Evolutionary conservation across 2,888 invertebrate genomes (phyloP).

Genomic region (Urechis unicinctus): DNA sequence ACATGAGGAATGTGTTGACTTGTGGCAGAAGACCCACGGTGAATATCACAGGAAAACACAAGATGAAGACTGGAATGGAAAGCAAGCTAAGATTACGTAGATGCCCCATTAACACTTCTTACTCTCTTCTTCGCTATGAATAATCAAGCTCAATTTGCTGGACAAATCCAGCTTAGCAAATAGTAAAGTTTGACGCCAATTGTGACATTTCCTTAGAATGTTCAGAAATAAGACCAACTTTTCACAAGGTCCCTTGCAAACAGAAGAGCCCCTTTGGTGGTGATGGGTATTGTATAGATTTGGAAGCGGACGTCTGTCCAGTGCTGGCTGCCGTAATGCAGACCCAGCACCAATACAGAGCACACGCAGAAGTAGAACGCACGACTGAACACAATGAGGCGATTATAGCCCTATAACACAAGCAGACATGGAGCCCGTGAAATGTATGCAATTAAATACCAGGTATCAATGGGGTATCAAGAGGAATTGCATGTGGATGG

Average conservation of each 20-base stretch:
- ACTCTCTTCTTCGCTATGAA: too few relatives aligned
- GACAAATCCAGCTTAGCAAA: too few relatives aligned
- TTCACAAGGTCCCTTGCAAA: constrained; percentile 69
- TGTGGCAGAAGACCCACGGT: constrained; percentile 92
- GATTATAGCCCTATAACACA: constrained; percentile 71
- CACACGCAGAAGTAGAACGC: constrained; percentile 89
- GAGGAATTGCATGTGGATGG: not conserved
- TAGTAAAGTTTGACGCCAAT: not conserved
- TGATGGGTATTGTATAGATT: constrained; percentile 53
- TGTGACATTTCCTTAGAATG: not conserved
- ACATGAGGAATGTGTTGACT: constrained; percentile 93
- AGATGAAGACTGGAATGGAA: constrained; percentile 59
- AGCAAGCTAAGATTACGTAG: too few relatives aligned
- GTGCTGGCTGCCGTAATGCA: constrained; percentile 36
- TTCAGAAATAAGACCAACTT: constrained; percentile 28
- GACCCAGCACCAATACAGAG: constrained; percentile 54
- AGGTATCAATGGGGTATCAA: too few relatives aligned
- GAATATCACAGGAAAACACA: constrained; percentile 89
- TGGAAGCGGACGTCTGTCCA: constrained; percentile 28
- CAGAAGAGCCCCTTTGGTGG: constrained; percentile 61
- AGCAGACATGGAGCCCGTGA: constrained; percentile 2
- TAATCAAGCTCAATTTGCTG: too few relatives aligned
- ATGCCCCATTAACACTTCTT: too few relatives aligned
- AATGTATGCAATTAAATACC: not conserved
- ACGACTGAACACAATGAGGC: constrained; percentile 85